Base-by-base conservation (phyloP, 2,113 vertebrate genomes). In the Chiloscyllium plagiosum region DNA sequence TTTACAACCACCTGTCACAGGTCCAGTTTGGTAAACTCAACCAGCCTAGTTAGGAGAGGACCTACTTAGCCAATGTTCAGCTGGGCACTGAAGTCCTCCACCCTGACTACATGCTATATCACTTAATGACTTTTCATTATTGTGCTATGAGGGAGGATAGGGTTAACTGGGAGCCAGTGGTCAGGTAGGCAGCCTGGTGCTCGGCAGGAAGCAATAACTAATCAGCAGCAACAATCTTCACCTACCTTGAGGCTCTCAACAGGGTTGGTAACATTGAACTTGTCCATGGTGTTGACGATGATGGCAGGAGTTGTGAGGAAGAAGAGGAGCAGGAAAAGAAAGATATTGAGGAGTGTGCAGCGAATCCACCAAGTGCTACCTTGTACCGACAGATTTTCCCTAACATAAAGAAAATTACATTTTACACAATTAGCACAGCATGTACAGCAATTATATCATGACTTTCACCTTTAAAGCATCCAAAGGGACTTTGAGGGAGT, bases 241-340 rank as follows among this genome's bases (percentile, higher is more conserved):
- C 96, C 96, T 96, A 98, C 99, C 98, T 97, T 98, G 95, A 99
- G 97, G 95, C 97, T 99, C 97, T 99, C 99, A 96, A 99, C 97
- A 7, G 99, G 99, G 93, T 97, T 97, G 10, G 99, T 99, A 97
- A 99, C 99, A 0, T 99, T 99, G 97, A 99, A 99, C 98, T 99
- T 98, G 97, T 99, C 99, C 96, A 99, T 99, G 86, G 99, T 99
- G 97, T 99, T 99, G 97, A 99, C 99, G 29, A 99, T 98, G 97
- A 99, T 99, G 97, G 99, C 98, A 0, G 99, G 99, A 0, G 99
- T 99, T 96, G 99, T 99, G 97, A 99, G 98, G 97, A 99, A 99
- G 98, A 99, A 99, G 97, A 99, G 98, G 94, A 99, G 98, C 97
- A 99, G 61, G 97, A 99, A 99, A 96, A 99, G 98, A 97, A 98